Evolutionary conservation across 53 echinoderm and acorn worm species (phyloP).

Genomic region (Antedon mediterranea): DNA sequence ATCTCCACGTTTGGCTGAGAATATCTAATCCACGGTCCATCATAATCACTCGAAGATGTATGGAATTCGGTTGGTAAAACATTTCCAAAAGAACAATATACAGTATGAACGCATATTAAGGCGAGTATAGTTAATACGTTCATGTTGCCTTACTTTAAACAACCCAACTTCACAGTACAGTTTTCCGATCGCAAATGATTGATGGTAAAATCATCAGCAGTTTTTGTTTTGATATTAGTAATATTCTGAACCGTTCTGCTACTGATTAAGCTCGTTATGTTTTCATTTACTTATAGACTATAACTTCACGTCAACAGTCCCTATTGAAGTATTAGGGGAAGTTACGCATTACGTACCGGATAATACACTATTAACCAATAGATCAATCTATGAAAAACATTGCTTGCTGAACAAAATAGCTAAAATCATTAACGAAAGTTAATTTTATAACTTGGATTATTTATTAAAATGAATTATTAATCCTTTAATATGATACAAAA

Average conservation of each 20-base stretch:
- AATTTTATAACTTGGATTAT: no score
- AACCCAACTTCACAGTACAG: background rate
- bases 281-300: background rate
- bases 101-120: background rate
- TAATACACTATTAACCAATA: background rate
- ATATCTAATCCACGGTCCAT: background rate
- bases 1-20: background rate
- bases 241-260: background rate
- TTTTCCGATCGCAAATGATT: background rate
- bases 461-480: no score
- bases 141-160: background rate
- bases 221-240: background rate
- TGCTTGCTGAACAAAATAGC: no score
- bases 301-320: background rate
- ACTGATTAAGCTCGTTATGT: background rate
- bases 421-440: no score
- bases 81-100: background rate
- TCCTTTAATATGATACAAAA: background rate
- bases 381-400: background rate
- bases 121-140: background rate
- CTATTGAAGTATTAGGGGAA: background rate
- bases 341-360: background rate
- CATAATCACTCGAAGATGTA: background rate
- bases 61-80: background rate
- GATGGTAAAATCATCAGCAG: background rate